A percentile compares a stretch with the other conserved stretches of the same genome.
These are phyloP conservation scores for Litoditis marina DNA, from an alignment of 2,888 invertebrate genomes.

Conservation along the genomic window DNA sequence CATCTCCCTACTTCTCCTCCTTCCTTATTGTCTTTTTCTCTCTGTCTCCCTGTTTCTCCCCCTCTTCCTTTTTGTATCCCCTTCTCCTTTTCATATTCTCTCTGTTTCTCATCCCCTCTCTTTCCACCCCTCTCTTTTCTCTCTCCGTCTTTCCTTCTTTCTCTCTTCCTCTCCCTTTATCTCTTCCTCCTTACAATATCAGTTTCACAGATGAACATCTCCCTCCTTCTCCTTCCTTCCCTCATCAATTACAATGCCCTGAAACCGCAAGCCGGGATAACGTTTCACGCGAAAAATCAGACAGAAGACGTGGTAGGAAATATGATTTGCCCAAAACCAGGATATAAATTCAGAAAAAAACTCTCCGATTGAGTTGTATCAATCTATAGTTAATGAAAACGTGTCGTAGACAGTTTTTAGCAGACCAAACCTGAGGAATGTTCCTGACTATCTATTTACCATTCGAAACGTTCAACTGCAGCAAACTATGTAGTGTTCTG, in stretches of 20 bases:
- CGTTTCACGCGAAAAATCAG: background rate
- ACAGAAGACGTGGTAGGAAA: conserved; percentile 4
- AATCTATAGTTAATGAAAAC: too few species aligned
- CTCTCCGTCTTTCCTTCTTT: background rate
- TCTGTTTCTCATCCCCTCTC: background rate
- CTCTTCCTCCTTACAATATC: background rate
- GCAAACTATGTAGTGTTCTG: too few species aligned
- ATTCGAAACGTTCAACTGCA: too few species aligned
- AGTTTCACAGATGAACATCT: conserved; percentile 2
- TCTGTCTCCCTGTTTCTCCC: conserved; percentile 26
- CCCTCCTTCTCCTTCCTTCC: conserved; percentile 1
- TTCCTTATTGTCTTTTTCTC: conserved; percentile 42
- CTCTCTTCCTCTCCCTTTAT: background rate
- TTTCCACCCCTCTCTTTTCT: background rate
- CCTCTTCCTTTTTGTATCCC: background rate
- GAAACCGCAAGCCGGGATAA: too few species aligned
- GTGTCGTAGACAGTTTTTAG: too few species aligned
- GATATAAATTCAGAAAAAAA: too few species aligned
- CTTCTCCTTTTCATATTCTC: background rate
- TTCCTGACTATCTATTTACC: too few species aligned
- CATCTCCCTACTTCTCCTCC: too few species aligned
- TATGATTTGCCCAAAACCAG: background rate
- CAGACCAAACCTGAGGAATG: too few species aligned
- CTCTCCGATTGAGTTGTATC: too few species aligned
- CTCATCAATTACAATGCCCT: too few species aligned